Percentiles rank a stretch among this genome's conserved stretches.
Conservation (phyloP, 37 sponge, comb jelly and placozoan genomes). For the Chondrilla cf. caribensis region DNA sequence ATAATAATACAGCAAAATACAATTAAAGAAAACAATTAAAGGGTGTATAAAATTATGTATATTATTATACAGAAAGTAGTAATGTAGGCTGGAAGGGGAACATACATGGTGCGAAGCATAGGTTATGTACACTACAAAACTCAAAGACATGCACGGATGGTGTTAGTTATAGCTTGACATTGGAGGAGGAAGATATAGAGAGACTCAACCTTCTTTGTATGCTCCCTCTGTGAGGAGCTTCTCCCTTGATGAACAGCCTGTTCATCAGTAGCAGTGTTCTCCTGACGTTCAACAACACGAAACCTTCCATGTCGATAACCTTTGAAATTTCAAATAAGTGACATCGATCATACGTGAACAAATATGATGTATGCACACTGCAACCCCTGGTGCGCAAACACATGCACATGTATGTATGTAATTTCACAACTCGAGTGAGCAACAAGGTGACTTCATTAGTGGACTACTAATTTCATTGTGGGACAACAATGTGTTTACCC, state of each 20-base stretch:
- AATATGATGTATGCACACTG: no score
- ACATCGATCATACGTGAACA: no score
- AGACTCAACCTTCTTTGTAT: slow-evolving; percentile 8
- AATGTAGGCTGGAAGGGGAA: no score
- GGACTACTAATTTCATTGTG: no score
- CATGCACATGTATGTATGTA: no score
- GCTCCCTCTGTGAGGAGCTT: slow-evolving; percentile 10
- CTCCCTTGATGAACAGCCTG: slow-evolving; percentile 61
- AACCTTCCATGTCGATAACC: slow-evolving; percentile 85
- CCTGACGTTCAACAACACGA: slow-evolving; percentile 69
- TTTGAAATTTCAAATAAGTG: not conserved
- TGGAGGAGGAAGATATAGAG: slow-evolving; percentile 12
- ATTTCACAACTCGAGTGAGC: no score
- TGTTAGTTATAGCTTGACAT: not conserved
- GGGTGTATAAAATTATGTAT: no score
- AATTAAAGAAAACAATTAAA: no score
- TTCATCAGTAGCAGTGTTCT: slow-evolving; percentile 64
- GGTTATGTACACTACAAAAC: not conserved
- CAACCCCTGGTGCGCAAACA: no score
- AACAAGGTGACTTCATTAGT: no score
- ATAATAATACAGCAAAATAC: not conserved
- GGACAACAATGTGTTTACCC: no score
- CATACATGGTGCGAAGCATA: not conserved
- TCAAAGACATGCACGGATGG: not conserved
- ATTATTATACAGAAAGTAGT: no score